A percentile compares a stretch with the other conserved stretches of the same genome.
Evolutionary conservation across 2,797 vertebrate species (phyloP).

Genomic region (Pseudochirops cupreus): DNA sequence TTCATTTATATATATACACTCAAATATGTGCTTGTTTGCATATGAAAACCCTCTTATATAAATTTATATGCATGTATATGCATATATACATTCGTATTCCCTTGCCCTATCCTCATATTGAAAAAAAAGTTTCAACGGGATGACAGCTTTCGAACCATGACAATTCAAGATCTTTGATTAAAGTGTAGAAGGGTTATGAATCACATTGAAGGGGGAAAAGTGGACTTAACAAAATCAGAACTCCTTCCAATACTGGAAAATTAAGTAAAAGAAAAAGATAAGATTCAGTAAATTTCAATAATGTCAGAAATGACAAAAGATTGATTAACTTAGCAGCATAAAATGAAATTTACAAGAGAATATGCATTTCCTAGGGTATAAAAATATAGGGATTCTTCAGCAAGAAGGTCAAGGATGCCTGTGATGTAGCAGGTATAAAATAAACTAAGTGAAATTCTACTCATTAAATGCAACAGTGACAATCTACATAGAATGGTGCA

Average conservation of each 20-base stretch:
- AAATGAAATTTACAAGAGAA: background rate
- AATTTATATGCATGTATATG: no score
- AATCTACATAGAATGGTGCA: background rate
- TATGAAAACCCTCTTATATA: no score
- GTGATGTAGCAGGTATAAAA: constrained; percentile 19
- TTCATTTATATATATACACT: no score
- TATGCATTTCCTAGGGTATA: background rate
- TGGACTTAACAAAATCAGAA: background rate
- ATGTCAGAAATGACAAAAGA: background rate
- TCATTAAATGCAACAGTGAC: background rate
- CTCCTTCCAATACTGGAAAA: background rate
- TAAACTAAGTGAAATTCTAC: background rate
- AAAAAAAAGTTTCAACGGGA: no score
- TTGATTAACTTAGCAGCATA: background rate
- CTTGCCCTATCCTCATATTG: no score
- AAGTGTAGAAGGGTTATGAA: background rate
- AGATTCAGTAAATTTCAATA: background rate
- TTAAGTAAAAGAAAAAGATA: constrained; percentile 1
- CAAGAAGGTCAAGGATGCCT: background rate
- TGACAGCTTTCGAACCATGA: background rate
- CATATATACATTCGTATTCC: no score
- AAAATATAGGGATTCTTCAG: background rate
- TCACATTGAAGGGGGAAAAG: background rate
- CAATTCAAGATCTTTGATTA: background rate
- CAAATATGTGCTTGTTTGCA: no score